Evolutionary conservation across 2,113 vertebrate genomes (phyloP), one percentile per base, ranked within the genome.

Genomic region (Tricholaema leucomelas): DNA sequence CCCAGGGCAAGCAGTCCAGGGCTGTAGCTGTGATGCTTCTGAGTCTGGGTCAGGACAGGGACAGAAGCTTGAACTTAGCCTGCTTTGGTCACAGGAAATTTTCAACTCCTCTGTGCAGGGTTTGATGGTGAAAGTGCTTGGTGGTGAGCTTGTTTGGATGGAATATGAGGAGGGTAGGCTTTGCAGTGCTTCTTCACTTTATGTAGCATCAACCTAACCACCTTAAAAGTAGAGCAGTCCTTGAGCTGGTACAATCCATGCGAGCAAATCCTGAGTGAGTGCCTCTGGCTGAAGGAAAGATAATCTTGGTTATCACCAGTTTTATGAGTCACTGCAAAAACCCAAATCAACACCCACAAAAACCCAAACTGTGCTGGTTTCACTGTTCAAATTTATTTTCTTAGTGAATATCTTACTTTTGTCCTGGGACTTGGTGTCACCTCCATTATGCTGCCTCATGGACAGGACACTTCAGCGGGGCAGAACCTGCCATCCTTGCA

Each of bases 121-220:
- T 74, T 35, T 54, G 48, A 28, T 46, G 36, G 67, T 70, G 14
- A n/a, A 73, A 54, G 24, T 28, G 42, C 19, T 72, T 5, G 1
- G 18, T 67, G 74, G 1, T 3, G 15, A 36, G 58, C 84, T 63
- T 64, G 48, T 38, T 25, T 30, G 18, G 2, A 42, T 28, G 16
- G 16, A 54, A 28, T 27, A 54, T 27, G 6, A 54, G 52, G 27
- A 28, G 36, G 8, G 54, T 33, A 46, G 36, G 81, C 46, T 81
- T 73, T 63, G 75, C 48, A 40, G 36, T 40, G 59, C 54, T 77
- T 35, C 54, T 81, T 87, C 0, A 1, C 70, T 90, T 90, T 17
- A 81, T 88, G 91, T 94, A 94, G 91, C 92, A 88, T 95, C 70
- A 84, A 94, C 87, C 83, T 65, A 71, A 36, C 31, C 83, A 93